phyloP scores from a whole-genome alignment of 2,888 invertebrate genomes.

The Stenchaetothrips biformis region DNA sequence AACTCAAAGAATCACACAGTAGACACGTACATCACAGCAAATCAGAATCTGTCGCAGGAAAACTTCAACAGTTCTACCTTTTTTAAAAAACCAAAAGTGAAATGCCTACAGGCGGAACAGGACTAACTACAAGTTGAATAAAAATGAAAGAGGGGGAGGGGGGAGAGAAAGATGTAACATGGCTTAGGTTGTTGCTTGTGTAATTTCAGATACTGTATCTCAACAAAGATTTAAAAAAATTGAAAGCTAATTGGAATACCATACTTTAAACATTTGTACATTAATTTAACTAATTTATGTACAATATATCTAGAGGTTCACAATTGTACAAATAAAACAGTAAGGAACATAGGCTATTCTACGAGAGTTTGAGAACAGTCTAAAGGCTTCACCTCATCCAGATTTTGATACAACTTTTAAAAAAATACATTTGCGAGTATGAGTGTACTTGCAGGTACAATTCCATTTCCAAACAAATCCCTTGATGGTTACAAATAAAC shows the following conservation, averaged over 20 bases:
- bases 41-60: too few relatives aligned
- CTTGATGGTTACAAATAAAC: not conserved
- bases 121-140: not conserved
- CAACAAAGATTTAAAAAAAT: constrained; percentile 2
- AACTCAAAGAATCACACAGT: too few relatives aligned
- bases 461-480: constrained; percentile 8
- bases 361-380: constrained; percentile 1
- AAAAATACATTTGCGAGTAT: constrained; percentile 21
- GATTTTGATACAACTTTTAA: constrained; percentile 2
- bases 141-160: not conserved
- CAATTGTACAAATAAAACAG: constrained; percentile 11
- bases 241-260: not conserved
- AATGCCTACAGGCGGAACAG: too few relatives aligned
- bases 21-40: too few relatives aligned
- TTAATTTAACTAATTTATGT: not conserved
- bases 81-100: too few relatives aligned
- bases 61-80: too few relatives aligned
- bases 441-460: constrained; percentile 16
- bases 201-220: not conserved
- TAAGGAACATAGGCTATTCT: not conserved
- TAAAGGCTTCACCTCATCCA: constrained; percentile 13
- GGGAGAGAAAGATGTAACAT: not conserved
- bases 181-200: not conserved
- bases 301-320: not conserved
- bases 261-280: not conserved